Percentiles rank a stretch among this genome's conserved stretches.
These are phyloP conservation scores for Lycopodina hypogea DNA, from an alignment of 37 sponge, comb jelly and placozoan genomes.

Conservation along the genomic window DNA sequence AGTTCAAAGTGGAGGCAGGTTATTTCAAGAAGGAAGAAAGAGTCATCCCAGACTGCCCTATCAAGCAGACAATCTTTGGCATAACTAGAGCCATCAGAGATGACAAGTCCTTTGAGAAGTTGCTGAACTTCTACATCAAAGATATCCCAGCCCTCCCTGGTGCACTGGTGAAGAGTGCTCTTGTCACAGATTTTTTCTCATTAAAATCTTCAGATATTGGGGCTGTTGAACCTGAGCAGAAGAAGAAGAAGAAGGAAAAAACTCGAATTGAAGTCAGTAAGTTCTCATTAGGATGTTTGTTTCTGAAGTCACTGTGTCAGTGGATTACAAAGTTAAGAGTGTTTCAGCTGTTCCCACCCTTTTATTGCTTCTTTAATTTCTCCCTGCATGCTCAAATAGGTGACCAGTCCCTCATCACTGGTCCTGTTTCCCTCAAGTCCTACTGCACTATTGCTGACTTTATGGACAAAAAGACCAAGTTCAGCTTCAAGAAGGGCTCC, in stretches of 20 bases:
- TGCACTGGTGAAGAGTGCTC: constrained; percentile 40
- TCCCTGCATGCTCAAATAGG: constrained; percentile 15
- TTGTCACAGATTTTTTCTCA: constrained; percentile 38
- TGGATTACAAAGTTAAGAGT: no score
- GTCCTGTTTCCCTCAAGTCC: constrained; percentile 43
- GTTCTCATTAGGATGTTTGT: no score
- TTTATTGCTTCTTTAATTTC: no score
- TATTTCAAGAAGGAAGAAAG: constrained; percentile 47
- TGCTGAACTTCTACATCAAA: constrained; percentile 55
- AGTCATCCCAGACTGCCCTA: constrained; percentile 58
- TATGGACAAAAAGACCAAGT: constrained; percentile 43
- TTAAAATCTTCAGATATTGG: constrained; percentile 31
- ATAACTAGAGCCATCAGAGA: constrained; percentile 21
- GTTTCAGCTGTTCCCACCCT: no score
- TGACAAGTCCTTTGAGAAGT: constrained; percentile 41
- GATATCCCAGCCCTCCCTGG: constrained; percentile 47
- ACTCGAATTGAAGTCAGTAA: constrained; percentile 10
- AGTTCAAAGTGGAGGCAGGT: constrained; percentile 59
- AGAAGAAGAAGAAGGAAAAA: background rate
- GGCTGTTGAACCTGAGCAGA: background rate
- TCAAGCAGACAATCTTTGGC: constrained; percentile 64
- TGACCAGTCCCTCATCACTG: constrained; percentile 40
- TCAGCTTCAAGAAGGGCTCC: constrained; percentile 37
- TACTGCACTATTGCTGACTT: constrained; percentile 35
- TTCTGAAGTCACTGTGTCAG: background rate